Evolutionary conservation across 2,888 invertebrate species (phyloP).

Genomic region (Orchestes rusci): DNA sequence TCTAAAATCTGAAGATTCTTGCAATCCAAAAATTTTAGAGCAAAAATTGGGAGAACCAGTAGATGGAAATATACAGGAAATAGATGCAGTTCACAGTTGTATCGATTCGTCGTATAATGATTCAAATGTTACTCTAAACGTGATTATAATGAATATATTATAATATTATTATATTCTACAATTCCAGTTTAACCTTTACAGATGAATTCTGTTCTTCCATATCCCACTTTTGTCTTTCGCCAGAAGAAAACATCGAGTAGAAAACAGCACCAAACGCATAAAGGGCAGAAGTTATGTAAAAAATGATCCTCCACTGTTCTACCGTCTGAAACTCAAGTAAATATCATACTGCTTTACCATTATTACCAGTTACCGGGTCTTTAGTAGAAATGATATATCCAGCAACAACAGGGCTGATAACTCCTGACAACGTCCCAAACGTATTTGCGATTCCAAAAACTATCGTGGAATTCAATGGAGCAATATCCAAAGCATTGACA

Average conservation of each 20-base stretch:
- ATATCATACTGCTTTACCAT: too few relatives aligned
- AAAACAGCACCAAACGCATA: conserved; percentile 75
- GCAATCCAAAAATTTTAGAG: too few relatives aligned
- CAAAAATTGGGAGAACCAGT: too few relatives aligned
- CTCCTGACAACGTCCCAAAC: conserved; percentile 17
- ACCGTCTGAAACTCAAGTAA: conserved; percentile 56
- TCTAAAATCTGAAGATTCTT: too few relatives aligned
- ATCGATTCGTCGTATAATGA: too few relatives aligned
- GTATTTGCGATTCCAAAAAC: conserved; percentile 17
- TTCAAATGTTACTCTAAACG: too few relatives aligned
- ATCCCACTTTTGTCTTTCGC: conserved; percentile 64
- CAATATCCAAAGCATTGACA: conserved; percentile 21
- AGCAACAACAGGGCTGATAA: conserved; percentile 20
- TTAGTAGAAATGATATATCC: conserved; percentile 18
- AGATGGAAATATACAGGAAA: too few relatives aligned
- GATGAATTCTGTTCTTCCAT: too few relatives aligned
- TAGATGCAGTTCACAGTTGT: too few relatives aligned
- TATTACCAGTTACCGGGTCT: conserved; percentile 16
- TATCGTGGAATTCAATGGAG: conserved; percentile 15
- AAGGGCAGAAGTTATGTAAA: conserved; percentile 75
- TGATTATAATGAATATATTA: too few relatives aligned
- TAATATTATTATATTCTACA: too few relatives aligned
- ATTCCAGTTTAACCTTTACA: too few relatives aligned
- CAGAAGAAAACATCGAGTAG: conserved; percentile 74
- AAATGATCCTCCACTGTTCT: conserved; percentile 78